Base-by-base conservation (phyloP, 2,888 invertebrate species). In the Lasioglossum morio region DNA sequence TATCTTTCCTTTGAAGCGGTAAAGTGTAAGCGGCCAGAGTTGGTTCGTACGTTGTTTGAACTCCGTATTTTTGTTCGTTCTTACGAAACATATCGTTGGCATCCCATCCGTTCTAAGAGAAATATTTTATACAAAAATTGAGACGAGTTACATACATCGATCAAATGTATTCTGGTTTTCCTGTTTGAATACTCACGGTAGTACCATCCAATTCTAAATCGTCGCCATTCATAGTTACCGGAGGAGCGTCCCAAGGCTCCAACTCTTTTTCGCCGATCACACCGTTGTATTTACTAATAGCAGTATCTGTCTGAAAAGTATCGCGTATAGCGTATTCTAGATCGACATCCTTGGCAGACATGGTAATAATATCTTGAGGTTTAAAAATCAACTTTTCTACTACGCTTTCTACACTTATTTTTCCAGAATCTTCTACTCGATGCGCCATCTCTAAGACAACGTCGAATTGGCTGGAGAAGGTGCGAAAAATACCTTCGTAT, bases 1-100 rank as follows among this genome's bases (percentile, higher is more conserved):
- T 97, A 94, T 99, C 98, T 92, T 97, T 97, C 93, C 97, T 97
- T 94, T 98, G 97, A 92, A 99, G 96, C 88, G 97, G 98, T 92
- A 98, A 97, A 88, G 99, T 99, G 94, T 99, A 99, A 63, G 98
- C 98, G n/a, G 97, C 96, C 91, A 99, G 95, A 86, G 98, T 97
- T 93, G 98, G 98, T 94, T 99, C 98, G 95, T 98, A 99, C 4
- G 98, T 98, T 90, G 99, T 98, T 93, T 97, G 97, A 16, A 99
- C 98, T 79, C 99, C 99, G 95, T 99, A 99, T 89, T 98, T 97
- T 94, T 97, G 97, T 95, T 98, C 98, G 96, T 99, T 99, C 95
- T 97, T 98, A 89, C 97, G 96, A 96, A 99, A 99, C 99, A 99
- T 99, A 91, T 99, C 99, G 95, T 98, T 97, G 3, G 98, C 98